Base-by-base conservation (phyloP, 2,113 vertebrate species). In the Bostrychus sinensis region DNA sequence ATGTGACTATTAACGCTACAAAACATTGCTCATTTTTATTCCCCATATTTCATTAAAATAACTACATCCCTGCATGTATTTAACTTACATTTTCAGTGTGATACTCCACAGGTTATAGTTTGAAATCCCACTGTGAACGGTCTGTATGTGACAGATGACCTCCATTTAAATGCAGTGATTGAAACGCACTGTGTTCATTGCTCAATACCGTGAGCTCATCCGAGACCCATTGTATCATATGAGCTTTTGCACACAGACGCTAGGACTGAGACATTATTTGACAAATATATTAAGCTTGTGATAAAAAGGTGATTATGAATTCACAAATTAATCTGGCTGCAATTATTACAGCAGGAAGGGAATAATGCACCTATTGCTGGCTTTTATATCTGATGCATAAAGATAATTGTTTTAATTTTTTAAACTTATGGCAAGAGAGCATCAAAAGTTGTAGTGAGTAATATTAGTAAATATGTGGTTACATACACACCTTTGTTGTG, bases 81-180 rank as follows among this genome's bases (percentile, higher is more conserved):
- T 51, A 51, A 25, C 53, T 36, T 16, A 8, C 16, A 6, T 34
- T 55, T 55, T 36, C 37, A 55, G 10, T 55, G 17, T 32, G 10
- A 36, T 56, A 9, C 48, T 38, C 32, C 38, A 30, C 23, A 34
- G 14, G 23, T 58, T 41, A 30, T 19, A 56, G 50, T 16, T 16
- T 23, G 26, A 19, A 50, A 60, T 38, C 13, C 1, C 23, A 7
- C 22, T 16, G 56, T 62, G 11, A 46, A 11, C 14, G 2, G n/a
- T n/a, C 39, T 19, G 51, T 32, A 61, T 43, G 45, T 56, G 58
- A 63, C 37, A 42, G 41, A 66, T 53, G 20, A 63, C 26, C 17
- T 59, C 9, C 53, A 14, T 66, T 72, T 58, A 26, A 51, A 53
- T 32, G 16, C 38, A 38, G 62, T 41, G 23, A 58, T 37, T 62